Evolutionary conservation across 1,140 invertebrate species (phyloP), one percentile per base, ranked within the genome.

Genomic region (Hycleus phaleratus): DNA sequence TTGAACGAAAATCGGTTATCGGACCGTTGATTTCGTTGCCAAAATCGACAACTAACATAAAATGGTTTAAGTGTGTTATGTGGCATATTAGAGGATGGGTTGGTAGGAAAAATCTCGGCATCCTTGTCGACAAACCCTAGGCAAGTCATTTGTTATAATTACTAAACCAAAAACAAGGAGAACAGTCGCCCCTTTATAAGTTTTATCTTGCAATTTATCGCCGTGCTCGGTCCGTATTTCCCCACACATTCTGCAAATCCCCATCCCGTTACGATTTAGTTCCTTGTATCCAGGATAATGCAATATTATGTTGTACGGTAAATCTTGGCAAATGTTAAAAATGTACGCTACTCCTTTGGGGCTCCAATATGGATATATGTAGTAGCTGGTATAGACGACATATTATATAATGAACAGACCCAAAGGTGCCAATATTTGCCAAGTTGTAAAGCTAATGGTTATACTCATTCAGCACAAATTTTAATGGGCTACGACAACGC

Each of bases 191-290:
- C 59, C 60, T 62, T 58, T 48, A 60, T 48, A 65, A 55, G 63
- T 65, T 65, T 65, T 64, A 65, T 65, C 63, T 65, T 49, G 50
- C 59, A 56, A 65, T 65, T 65, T 65, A 65, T 65, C 63, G 60
- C 45, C 54, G 47, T 56, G 56, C 60, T 56, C 52, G 54, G 43
- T 56, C 58, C 60, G 57, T 59, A 62, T 62, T 65, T 60, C 60
- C 60, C 61, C 40, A 42, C 40, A 62, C 63, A 56, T 62, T 55
- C 50, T 59, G 54, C 49, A 62, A 60, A 65, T 65, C 60, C 63
- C 46, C 55, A 42, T 45, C 46, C 46, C 49, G 48, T 46, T 46
- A 58, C 58, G 62, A 58, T 65, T 59, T 62, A 60, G 46, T 60
- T 62, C 63, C 58, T 65, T 64, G 61, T 56, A 64, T 57, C 53